phyloP scores from a whole-genome alignment of 1,140 invertebrate species.

The Mercenaria mercenaria region DNA sequence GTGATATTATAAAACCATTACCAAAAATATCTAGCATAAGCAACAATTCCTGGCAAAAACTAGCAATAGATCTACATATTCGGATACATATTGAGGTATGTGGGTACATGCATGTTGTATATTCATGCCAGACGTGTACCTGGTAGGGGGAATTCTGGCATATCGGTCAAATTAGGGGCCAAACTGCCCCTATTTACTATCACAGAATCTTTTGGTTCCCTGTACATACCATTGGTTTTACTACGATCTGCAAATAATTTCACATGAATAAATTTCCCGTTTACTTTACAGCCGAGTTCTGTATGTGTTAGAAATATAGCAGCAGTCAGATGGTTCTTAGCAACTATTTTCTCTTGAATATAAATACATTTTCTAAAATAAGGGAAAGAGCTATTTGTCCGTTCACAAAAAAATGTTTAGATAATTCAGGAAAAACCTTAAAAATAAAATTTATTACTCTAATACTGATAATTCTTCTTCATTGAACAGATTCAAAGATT shows the following conservation, averaged over 20 bases:
- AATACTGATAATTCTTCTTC: too few species aligned
- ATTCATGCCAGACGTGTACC: constrained; percentile 16
- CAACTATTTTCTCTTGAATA: too few species aligned
- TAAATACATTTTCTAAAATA: too few species aligned
- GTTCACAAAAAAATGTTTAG: too few species aligned
- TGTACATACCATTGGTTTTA: constrained; percentile 46
- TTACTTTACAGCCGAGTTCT: too few species aligned
- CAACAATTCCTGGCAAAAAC: not conserved
- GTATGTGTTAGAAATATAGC: too few species aligned
- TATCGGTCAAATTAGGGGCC: constrained; percentile 54
- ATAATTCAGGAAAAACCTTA: too few species aligned
- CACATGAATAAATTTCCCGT: constrained; percentile 86
- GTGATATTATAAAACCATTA: not conserved
- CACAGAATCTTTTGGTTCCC: constrained; percentile 59
- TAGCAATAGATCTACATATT: not conserved
- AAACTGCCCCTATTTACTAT: constrained; percentile 57
- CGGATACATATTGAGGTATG: too few species aligned
- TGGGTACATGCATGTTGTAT: constrained; percentile 20
- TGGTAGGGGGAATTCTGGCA: constrained; percentile 46
- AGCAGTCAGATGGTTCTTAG: too few species aligned
- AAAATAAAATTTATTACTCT: too few species aligned
- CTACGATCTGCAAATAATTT: constrained; percentile 85
- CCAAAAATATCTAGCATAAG: not conserved
- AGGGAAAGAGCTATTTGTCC: too few species aligned
- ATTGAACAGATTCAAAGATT: too few species aligned